These are phyloP conservation scores for Cydia pomonella DNA, from an alignment of 1,140 invertebrate species.

Conservation along the genomic window DNA sequence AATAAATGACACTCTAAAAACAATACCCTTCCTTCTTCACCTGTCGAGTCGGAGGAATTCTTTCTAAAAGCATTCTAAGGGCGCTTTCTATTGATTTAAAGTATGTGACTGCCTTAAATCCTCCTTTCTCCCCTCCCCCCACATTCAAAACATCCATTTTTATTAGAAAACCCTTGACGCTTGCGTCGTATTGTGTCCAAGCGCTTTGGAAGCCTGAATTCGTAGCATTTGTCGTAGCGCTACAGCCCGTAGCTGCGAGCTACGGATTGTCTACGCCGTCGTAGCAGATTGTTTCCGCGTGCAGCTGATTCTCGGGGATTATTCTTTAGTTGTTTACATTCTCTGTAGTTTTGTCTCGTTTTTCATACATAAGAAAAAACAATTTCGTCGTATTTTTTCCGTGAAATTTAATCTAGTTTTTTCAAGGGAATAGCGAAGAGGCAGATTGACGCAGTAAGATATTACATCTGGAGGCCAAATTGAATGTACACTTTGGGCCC, in stretches of 20 bases:
- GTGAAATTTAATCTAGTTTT: too few relatives aligned
- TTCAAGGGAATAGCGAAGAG: too few relatives aligned
- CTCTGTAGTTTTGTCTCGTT: background rate
- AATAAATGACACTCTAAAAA: too few relatives aligned
- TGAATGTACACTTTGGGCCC: too few relatives aligned
- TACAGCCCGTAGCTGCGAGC: constrained; percentile 6
- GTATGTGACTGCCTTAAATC: background rate
- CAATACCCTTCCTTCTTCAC: background rate
- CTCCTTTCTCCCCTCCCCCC: background rate
- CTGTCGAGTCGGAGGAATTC: background rate
- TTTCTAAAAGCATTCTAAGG: background rate
- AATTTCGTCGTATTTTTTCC: too few relatives aligned
- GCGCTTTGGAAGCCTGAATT: background rate
- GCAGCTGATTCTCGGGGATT: constrained; percentile 1
- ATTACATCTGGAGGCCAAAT: too few relatives aligned
- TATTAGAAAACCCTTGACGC: background rate
- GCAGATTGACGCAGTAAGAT: too few relatives aligned
- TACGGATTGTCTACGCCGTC: constrained; percentile 20
- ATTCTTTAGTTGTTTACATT: background rate
- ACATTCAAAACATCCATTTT: background rate
- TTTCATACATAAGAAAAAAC: background rate
- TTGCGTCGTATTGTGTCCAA: background rate
- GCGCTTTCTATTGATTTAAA: background rate
- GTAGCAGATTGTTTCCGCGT: constrained; percentile 12
- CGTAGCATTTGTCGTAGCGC: background rate